Conservation (phyloP, 1,140 invertebrate genomes). For the Ctenoplectra terminalis region DNA sequence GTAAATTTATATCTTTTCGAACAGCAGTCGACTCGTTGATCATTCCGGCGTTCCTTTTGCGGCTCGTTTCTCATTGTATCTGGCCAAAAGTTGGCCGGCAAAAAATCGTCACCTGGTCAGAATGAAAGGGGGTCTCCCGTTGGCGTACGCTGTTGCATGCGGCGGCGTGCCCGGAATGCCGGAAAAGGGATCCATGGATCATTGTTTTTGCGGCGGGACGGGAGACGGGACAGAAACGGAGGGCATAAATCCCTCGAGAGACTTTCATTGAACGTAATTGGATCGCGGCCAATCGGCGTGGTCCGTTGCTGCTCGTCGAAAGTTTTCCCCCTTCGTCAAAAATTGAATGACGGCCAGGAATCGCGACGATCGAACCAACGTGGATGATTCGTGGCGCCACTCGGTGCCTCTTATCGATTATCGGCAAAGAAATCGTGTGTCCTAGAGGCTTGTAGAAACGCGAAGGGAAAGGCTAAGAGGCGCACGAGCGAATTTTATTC, state of each 20-base stretch:
- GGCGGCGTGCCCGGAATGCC: constrained; percentile 54
- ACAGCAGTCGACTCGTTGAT: constrained; percentile 24
- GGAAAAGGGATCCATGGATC: constrained; percentile 68
- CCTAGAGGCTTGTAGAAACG: background rate
- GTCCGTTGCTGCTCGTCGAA: constrained; percentile 32
- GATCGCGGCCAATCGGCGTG: constrained; percentile 63
- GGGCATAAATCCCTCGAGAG: constrained; percentile 67
- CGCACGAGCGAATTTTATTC: constrained; percentile 8
- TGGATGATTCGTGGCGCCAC: too few relatives aligned
- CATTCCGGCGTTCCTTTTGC: constrained; percentile 36
- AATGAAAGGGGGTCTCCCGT: background rate
- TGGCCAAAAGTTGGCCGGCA: constrained; percentile 28
- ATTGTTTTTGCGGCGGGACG: constrained; percentile 57
- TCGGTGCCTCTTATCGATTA: constrained; percentile 3
- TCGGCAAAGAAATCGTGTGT: background rate
- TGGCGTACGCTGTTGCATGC: background rate
- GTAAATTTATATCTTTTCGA: constrained; percentile 32
- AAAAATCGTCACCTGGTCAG: constrained; percentile 50
- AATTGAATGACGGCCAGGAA: constrained; percentile 58
- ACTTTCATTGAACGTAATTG: constrained; percentile 72
- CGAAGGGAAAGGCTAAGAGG: background rate
- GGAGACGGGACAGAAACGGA: constrained; percentile 41
- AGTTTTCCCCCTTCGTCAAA: constrained; percentile 37
- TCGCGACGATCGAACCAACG: background rate
- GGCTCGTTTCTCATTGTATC: constrained; percentile 44